These are phyloP conservation scores for Fragum sueziense DNA, from an alignment of 2,888 invertebrate species.

Conservation along the genomic window DNA sequence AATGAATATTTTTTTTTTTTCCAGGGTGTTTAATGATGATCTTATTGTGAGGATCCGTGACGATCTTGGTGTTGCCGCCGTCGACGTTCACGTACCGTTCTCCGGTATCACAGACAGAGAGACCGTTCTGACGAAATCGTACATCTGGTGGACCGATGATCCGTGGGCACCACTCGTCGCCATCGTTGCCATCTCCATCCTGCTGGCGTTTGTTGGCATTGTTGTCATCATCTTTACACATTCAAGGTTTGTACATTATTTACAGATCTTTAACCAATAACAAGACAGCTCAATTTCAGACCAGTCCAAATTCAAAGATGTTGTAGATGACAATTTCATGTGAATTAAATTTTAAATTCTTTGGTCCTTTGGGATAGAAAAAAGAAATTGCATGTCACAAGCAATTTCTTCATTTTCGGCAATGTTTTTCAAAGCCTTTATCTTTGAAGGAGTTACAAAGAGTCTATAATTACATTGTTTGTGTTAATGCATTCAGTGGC, in stretches of 20 bases:
- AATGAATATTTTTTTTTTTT: conserved; percentile 14
- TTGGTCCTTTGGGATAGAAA: too few relatives aligned
- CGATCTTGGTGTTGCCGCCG: conserved; percentile 32
- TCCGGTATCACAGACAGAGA: conserved; percentile 17
- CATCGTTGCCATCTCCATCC: conserved; percentile 93
- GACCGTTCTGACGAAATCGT: conserved; percentile 70
- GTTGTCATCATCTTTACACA: conserved; percentile 96
- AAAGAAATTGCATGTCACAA: not conserved
- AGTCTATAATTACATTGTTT: too few relatives aligned
- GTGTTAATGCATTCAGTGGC: too few relatives aligned
- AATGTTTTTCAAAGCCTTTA: too few relatives aligned
- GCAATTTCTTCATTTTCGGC: not conserved
- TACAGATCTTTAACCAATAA: too few relatives aligned
- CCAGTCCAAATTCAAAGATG: too few relatives aligned
- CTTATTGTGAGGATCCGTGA: conserved; percentile 14
- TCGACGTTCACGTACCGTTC: conserved; percentile 66
- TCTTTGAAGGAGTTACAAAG: too few relatives aligned
- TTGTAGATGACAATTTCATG: too few relatives aligned
- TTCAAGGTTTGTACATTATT: conserved; percentile 92
- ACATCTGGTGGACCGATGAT: conserved; percentile 82
- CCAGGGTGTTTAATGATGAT: conserved; percentile 34
- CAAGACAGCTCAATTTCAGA: too few relatives aligned
- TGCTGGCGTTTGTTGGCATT: conserved; percentile 93
- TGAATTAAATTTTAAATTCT: too few relatives aligned
- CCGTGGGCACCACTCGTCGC: conserved; percentile 95